Conservation (phyloP, 2,797 vertebrate species). For the Danio aesculapii region DNA sequence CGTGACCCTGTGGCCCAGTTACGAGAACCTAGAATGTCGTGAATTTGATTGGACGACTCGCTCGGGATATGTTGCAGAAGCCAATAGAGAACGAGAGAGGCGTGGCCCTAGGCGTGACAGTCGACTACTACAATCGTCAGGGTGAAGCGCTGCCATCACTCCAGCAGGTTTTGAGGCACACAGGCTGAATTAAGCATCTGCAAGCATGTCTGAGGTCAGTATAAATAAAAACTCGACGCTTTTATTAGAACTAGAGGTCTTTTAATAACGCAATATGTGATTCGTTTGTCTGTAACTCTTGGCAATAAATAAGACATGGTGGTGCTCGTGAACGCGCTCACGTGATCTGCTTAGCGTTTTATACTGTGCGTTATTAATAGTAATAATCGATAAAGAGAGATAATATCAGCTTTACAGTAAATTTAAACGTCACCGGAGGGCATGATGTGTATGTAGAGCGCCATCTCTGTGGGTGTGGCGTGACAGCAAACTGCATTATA, state of each 20-base stretch:
- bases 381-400: neutral
- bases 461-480: conserved; percentile 8
- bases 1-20: conserved; percentile 53
- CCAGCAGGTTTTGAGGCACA: neutral
- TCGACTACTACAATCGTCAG: neutral
- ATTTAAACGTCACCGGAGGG: neutral
- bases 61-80: conserved; percentile 38
- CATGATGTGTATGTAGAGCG: neutral
- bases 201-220: conserved; percentile 59
- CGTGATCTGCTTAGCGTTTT: neutral
- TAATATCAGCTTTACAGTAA: neutral
- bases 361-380: neutral
- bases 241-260: neutral
- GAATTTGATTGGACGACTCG: conserved; percentile 45
- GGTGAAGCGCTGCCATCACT: neutral
- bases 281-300: too few species aligned
- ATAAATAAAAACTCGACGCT: too few species aligned
- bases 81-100: conserved; percentile 55
- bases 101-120: neutral
- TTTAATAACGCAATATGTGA: neutral
- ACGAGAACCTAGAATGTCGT: neutral
- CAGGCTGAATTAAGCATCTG: neutral
- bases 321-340: neutral
- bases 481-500: neutral
- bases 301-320: neutral